Percentiles rank a stretch among this genome's conserved stretches.
phyloP scores from a whole-genome alignment of 1,140 invertebrate species.

The Drosophila rhopaloa region DNA sequence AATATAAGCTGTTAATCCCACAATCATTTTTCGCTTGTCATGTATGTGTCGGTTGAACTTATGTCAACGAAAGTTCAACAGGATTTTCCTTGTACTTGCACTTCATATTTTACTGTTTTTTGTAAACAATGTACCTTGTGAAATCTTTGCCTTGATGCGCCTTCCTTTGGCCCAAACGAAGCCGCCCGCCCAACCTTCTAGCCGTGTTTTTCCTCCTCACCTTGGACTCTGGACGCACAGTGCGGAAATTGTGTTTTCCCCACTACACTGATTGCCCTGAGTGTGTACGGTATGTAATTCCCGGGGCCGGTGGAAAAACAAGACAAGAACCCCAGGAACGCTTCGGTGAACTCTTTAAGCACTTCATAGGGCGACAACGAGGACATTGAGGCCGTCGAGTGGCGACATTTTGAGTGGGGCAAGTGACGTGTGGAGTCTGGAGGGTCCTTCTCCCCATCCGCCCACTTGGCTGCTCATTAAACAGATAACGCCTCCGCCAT shows the following conservation, averaged over 20 bases:
- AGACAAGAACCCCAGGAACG: slow-evolving; percentile 35
- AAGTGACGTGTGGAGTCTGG: slow-evolving; percentile 10
- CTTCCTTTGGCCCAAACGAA: slow-evolving; percentile 6
- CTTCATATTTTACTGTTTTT: slow-evolving; percentile 15
- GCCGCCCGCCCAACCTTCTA: slow-evolving; percentile 3
- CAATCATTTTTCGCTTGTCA: no score
- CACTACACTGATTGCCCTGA: slow-evolving; percentile 33
- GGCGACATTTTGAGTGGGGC: slow-evolving; percentile 28
- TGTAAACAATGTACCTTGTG: slow-evolving; percentile 24
- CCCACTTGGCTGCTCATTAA: slow-evolving; percentile 44
- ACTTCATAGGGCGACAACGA: slow-evolving; percentile 35
- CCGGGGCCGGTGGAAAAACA: slow-evolving; percentile 33
- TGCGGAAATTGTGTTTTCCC: slow-evolving; percentile 45
- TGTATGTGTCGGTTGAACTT: no score
- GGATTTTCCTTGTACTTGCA: background rate
- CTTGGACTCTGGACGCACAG: slow-evolving; percentile 36
- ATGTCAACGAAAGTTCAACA: no score
- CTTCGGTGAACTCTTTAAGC: slow-evolving; percentile 44
- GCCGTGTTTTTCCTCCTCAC: slow-evolving; percentile 14
- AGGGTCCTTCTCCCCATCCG: slow-evolving; percentile 10
- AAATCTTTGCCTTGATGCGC: slow-evolving; percentile 11
- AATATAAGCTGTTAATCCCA: no score
- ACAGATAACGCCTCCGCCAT: slow-evolving; percentile 13
- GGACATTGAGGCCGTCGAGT: slow-evolving; percentile 33
- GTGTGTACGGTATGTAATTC: slow-evolving; percentile 24